Evolutionary conservation across 1,140 invertebrate genomes (phyloP), one percentile per base, ranked within the genome.

Genomic region (Bombus waltoni): DNA sequence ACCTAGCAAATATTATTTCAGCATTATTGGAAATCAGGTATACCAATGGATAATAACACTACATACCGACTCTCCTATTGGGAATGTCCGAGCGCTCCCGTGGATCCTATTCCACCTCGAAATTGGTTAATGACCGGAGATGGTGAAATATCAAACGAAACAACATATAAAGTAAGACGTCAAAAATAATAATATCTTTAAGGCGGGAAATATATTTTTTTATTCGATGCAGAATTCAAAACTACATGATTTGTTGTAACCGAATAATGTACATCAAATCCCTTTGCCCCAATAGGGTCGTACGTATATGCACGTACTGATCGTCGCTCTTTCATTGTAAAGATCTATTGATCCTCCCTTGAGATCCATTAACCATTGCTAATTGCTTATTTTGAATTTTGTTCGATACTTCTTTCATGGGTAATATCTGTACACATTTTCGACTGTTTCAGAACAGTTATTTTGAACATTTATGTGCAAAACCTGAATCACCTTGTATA

Each of bases 41-140:
- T 94, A 25, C 95, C 95, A 18, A 90, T 97, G 91, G 96, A 96
- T 18, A 94, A 96, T 42, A 90, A 95, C 25, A 97, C 96, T 6
- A 96, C 96, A 0, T 97, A 97, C 79, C 94, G 94, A 57, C 94
- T 96, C 10, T 96, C 96, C 0, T 97, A 96, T 87, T 95, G 96
- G 89, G 94, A 95, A 11, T 94, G 92, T 6, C 94, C 95, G 9
- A 59, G 25, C 77, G 81, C 68, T 73, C 71, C 13, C 15, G 81
- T 72, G 1, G 83, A 92, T 71, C 91, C 92, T 8, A 68, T 94
- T 78, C 72, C 47, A 44, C 94, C 92, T 0, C n/a, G 85, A 70
- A 87, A 92, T 81, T 84, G 79, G 77, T 74, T 95, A 22, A 83
- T 77, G 3, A 81, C 92, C 18, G 87, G 89, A 2, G 85, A 93